phyloP scores from a whole-genome alignment of 2,113 vertebrate genomes.

The Penelope pileata region DNA sequence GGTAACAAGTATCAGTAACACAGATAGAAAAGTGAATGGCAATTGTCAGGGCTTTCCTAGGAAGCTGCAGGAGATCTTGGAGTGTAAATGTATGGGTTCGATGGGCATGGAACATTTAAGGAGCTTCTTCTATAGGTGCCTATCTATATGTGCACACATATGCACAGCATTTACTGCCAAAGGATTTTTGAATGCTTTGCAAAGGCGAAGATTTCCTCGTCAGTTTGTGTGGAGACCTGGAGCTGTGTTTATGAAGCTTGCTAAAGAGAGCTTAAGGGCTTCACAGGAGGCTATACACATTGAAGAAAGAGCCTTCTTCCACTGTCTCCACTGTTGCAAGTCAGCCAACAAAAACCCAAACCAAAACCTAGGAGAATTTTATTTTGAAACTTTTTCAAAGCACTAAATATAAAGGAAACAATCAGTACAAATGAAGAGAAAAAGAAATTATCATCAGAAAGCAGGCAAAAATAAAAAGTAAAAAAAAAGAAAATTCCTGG shows the following conservation, averaged over 20 bases:
- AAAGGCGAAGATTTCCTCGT: neutral
- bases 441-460: slow-evolving; percentile 40
- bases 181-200: neutral
- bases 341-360: neutral
- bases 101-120: neutral
- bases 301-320: rapidly evolving
- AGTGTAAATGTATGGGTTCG: neutral
- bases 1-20: neutral
- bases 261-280: neutral
- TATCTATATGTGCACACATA: neutral
- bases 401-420: neutral
- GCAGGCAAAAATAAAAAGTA: neutral
- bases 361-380: neutral
- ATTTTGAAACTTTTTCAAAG: neutral
- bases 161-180: neutral
- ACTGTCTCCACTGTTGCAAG: neutral
- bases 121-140: neutral
- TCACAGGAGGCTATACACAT: neutral
- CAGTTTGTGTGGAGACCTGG: neutral
- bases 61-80: neutral
- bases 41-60: neutral
- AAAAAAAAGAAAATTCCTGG: slow-evolving; percentile 35
- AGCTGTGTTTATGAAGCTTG: neutral
- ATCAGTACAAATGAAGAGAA: slow-evolving; percentile 51
- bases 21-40: neutral